Evolutionary conservation across 2,113 vertebrate species (phyloP), one percentile per base, ranked within the genome.

Genomic region (Indicator indicator): DNA sequence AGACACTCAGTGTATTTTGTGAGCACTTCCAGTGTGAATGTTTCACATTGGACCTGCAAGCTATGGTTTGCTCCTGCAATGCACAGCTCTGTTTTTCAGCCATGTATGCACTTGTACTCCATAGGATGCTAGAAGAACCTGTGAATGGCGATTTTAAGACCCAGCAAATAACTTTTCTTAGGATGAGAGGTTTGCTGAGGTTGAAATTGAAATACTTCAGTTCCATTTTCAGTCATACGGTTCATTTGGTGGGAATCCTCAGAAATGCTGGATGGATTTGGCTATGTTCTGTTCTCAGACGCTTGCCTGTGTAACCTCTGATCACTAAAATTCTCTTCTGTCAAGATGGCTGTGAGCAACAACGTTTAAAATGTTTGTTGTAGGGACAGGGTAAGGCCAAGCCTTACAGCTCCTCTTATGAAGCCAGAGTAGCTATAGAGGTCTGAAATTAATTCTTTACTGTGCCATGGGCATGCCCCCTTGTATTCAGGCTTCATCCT

Each of bases 401-500:
- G 19, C 20, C 59, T 72, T 50, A 36, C 15, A 42, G 55, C 18
- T 90, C 9, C 50, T 85, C 50, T 65, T 55, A 55, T 1, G 5
- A 80, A 71, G 54, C 55, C 28, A 63, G 28, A 24, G 11, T 15
- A 23, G 21, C n/a, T 70, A 4, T 14, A 65, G 44, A 55, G 75
- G 71, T 89, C 83, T 32, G 30, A 64, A 65, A 62, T 81, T 33
- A 2, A 14, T 9, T 64, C 62, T 72, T 60, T 60, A 23, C 42
- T 3, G 0, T 60, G 67, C n/a, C 33, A 27, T 6, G 75, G 68
- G 19, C n/a, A 56, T 0, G 0, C 30, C 68, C 24, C 24, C 40
- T 42, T 14, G 20, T 13, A 3, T 40, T 83, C 11, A 16, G 38
- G 26, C 19, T 50, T 79, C 56, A 68, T 33, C 9, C 48, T 52